These are phyloP conservation scores for Remorina albescens DNA, from an alignment of 2,797 vertebrate species.

Conservation along the genomic window DNA sequence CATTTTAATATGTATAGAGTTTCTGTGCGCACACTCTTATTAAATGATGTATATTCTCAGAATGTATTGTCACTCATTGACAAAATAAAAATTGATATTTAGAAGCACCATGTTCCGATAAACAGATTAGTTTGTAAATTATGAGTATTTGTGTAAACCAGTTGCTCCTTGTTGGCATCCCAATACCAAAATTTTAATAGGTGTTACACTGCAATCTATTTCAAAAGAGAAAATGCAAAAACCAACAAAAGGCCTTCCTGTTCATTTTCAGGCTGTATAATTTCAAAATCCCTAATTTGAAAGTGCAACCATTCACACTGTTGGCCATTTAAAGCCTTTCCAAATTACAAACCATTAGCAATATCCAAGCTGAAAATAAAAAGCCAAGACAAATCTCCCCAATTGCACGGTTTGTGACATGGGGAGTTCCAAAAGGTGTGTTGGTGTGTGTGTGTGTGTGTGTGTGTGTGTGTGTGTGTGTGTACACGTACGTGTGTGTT, in stretches of 20 bases:
- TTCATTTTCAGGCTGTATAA: constrained; percentile 70
- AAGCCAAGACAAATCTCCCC: constrained; percentile 64
- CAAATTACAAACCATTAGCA: constrained; percentile 79
- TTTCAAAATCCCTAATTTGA: constrained; percentile 77
- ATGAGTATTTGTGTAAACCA: constrained; percentile 73
- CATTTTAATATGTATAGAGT: constrained; percentile 36
- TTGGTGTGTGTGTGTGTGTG: constrained; percentile 24
- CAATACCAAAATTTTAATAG: constrained; percentile 81
- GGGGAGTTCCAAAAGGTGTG: no score
- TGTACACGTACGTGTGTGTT: constrained; percentile 19
- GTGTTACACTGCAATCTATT: constrained; percentile 70
- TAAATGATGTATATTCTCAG: constrained; percentile 69
- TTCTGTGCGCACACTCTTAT: constrained; percentile 52
- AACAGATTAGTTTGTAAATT: constrained; percentile 77
- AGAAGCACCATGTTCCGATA: constrained; percentile 73
- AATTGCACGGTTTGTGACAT: constrained; percentile 55
- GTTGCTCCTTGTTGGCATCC: constrained; percentile 72
- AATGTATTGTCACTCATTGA: constrained; percentile 53
- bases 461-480: constrained; percentile 25
- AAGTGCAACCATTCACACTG: constrained; percentile 72
- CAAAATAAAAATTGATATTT: constrained; percentile 71
- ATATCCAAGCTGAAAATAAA: constrained; percentile 70
- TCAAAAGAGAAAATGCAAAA: constrained; percentile 69
- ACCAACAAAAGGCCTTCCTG: constrained; percentile 62
- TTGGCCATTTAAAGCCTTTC: constrained; percentile 69